Conservation (phyloP, 2,888 invertebrate species). For the Neoscelio sp. region DNA sequence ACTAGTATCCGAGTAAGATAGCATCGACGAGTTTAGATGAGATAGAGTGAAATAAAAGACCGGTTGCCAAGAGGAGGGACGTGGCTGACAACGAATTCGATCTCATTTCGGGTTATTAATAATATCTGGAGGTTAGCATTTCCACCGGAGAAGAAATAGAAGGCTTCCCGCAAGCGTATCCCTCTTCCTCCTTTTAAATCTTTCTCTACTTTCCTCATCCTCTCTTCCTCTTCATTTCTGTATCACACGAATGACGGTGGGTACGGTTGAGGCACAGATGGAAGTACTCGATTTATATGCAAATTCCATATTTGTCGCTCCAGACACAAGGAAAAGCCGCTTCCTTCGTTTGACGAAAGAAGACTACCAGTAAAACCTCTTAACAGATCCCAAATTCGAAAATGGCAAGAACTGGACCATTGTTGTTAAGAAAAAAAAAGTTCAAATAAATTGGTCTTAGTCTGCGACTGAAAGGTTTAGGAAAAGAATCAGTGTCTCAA, state of each 20-base stretch:
- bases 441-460: constrained; percentile 30
- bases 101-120: constrained; percentile 82
- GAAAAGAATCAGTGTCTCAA: constrained; percentile 30
- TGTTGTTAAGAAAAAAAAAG: constrained; percentile 35
- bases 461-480: constrained; percentile 31
- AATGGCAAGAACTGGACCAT: constrained; percentile 43
- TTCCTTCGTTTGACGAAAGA: constrained; percentile 75
- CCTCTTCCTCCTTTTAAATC: constrained; percentile 72
- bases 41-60: constrained; percentile 29
- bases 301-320: constrained; percentile 87
- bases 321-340: constrained; percentile 70
- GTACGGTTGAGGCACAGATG: constrained; percentile 84
- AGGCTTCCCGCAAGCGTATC: constrained; percentile 67
- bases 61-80: constrained; percentile 44
- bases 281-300: constrained; percentile 88
- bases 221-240: constrained; percentile 80
- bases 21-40: not conserved
- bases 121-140: constrained; percentile 82
- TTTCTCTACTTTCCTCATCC: constrained; percentile 62
- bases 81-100: constrained; percentile 76
- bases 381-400: constrained; percentile 42
- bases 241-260: constrained; percentile 79
- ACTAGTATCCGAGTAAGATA: constrained; percentile 29
- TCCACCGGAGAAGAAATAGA: constrained; percentile 78
- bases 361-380: constrained; percentile 62